A percentile compares a stretch with the other conserved stretches of the same genome.
Conservation (phyloP, 2,113 vertebrate species). For the Toxotes chatareus region DNA sequence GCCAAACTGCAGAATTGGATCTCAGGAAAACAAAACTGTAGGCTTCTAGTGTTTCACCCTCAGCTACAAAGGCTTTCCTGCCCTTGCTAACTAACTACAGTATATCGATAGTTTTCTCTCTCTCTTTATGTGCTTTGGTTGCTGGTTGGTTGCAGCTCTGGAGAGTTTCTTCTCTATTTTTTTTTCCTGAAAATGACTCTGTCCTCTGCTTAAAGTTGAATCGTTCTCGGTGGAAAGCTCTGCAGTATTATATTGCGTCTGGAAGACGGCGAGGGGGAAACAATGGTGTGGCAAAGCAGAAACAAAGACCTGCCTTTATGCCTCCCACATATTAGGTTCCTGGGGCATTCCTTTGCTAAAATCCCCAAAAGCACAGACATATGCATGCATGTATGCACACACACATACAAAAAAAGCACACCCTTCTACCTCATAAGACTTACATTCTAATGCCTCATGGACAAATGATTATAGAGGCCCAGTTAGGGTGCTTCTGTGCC, state of each 20-base stretch:
- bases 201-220: conserved; percentile 40
- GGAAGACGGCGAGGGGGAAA: conserved; percentile 67
- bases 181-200: conserved; percentile 26
- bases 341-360: conserved; percentile 71
- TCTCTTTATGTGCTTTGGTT: not conserved
- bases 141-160: conserved; percentile 26
- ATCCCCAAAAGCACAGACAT: conserved; percentile 48
- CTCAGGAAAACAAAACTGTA: conserved; percentile 49
- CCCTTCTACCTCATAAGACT: conserved; percentile 68
- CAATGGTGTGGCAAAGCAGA: conserved; percentile 68
- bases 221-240: conserved; percentile 30
- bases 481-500: conserved; percentile 74
- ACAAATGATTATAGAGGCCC: conserved; percentile 85
- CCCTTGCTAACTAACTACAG: not conserved
- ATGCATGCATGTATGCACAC: conserved; percentile 42
- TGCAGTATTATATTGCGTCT: conserved; percentile 76
- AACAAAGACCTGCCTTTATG: conserved; percentile 78
- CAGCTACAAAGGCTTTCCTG: not conserved
- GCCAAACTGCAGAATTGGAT: conserved; percentile 56
- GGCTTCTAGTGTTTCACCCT: conserved; percentile 19
- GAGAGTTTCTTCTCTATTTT: conserved; percentile 9
- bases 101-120: conserved; percentile 5
- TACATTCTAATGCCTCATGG: conserved; percentile 80
- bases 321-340: conserved; percentile 75
- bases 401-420: conserved; percentile 20